phyloP scores from a whole-genome alignment of 2,888 invertebrate genomes.

The Hirtodrosophila trivittata region DNA sequence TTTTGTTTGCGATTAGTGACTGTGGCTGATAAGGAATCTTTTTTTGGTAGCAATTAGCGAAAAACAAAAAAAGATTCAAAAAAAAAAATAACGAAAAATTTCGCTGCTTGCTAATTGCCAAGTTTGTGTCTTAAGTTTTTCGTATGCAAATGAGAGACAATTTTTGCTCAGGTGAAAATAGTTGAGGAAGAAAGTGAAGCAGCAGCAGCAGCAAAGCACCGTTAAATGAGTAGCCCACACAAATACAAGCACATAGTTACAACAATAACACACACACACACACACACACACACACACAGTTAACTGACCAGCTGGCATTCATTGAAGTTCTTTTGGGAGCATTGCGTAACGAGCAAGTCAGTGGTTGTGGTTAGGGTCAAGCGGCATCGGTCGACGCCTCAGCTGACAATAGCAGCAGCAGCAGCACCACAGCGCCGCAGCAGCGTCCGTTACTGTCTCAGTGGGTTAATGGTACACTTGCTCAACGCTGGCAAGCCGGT shows the following conservation, averaged over 20 bases:
- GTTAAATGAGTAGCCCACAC: slow-evolving; percentile 49
- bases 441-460: slow-evolving; percentile 81
- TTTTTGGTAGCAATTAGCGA: slow-evolving; percentile 47
- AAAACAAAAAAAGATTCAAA: slow-evolving; percentile 10
- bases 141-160: slow-evolving; percentile 58
- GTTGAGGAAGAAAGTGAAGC: slow-evolving; percentile 59
- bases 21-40: slow-evolving; percentile 41
- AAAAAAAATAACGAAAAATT: slow-evolving; percentile 38
- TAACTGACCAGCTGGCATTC: slow-evolving; percentile 33
- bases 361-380: slow-evolving; percentile 54
- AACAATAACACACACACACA: slow-evolving; percentile 2
- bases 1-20: slow-evolving; percentile 18
- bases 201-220: slow-evolving; percentile 39
- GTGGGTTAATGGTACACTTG: slow-evolving; percentile 84
- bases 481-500: slow-evolving; percentile 66
- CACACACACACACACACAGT: slow-evolving; percentile 2
- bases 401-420: slow-evolving; percentile 8
- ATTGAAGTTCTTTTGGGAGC: slow-evolving; percentile 60
- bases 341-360: slow-evolving; percentile 55
- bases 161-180: slow-evolving; percentile 53
- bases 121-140: slow-evolving; percentile 56
- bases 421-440: slow-evolving; percentile 15
- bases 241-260: slow-evolving; percentile 3
- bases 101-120: slow-evolving; percentile 71
- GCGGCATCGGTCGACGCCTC: slow-evolving; percentile 8